A percentile compares a stretch with the other conserved stretches of the same genome.
These are phyloP conservation scores for Myodes glareolus DNA, from an alignment of 2,113 vertebrate genomes.

Conservation along the genomic window DNA sequence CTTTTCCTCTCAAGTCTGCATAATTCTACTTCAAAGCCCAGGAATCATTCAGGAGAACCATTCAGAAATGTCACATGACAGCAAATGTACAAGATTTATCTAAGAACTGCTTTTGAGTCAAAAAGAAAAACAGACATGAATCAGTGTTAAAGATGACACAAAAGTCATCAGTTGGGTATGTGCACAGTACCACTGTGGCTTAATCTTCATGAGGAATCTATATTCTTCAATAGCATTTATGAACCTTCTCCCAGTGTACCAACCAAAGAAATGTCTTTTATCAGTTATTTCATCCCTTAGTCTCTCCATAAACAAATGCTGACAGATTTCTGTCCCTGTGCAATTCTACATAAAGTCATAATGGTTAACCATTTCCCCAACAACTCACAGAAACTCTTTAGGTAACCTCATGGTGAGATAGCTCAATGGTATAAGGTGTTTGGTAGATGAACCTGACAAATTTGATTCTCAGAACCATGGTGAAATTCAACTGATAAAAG, in stretches of 20 bases:
- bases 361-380: background rate
- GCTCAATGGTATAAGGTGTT: background rate
- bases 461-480: background rate
- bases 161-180: background rate
- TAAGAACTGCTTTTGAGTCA: background rate
- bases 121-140: background rate
- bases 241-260: background rate
- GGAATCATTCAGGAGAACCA: background rate
- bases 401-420: background rate
- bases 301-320: background rate
- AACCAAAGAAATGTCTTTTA: background rate
- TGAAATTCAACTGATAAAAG: no score
- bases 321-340: background rate
- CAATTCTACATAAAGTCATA: background rate
- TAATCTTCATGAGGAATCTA: background rate
- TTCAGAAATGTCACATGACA: background rate
- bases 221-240: background rate
- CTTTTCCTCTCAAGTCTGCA: background rate
- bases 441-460: no score
- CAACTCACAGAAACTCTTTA: background rate
- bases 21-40: background rate
- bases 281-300: background rate
- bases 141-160: background rate
- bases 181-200: background rate
- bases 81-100: background rate